Evolutionary conservation across 2,113 vertebrate genomes (phyloP).

Genomic region (Heterocephalus glaber): DNA sequence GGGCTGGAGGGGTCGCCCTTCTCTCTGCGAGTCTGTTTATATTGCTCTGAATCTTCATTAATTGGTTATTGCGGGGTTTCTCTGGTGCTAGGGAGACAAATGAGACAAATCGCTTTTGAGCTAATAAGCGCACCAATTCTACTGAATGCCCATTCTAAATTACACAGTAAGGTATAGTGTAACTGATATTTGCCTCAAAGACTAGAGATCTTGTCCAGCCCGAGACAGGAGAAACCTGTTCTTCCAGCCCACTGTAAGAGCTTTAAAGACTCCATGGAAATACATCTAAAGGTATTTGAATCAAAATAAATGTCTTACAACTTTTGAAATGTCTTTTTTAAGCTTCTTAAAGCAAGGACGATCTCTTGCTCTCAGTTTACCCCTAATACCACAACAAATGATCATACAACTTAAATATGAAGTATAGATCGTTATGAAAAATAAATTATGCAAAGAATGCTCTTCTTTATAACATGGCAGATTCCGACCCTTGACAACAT

Average conservation of each 20-base stretch:
- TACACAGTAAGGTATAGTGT: not conserved
- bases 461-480: not conserved
- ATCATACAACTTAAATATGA: not conserved
- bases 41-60: not conserved
- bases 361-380: not conserved
- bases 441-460: not conserved
- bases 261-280: not conserved
- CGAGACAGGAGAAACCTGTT: not conserved
- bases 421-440: not conserved
- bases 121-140: not conserved
- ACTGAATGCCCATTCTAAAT: conserved; percentile 25
- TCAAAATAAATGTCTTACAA: not conserved
- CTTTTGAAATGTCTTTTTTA: not conserved
- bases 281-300: not conserved
- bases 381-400: not conserved
- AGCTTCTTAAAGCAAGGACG: not conserved
- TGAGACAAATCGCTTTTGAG: not conserved
- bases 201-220: not conserved
- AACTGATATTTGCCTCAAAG: not conserved
- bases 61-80: not conserved
- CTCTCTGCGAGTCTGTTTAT: not conserved
- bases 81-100: not conserved
- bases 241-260: not conserved
- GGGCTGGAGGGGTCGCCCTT: not conserved
- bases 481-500: not conserved